These are phyloP conservation scores for Dynastes tityus DNA, from an alignment of 2,888 invertebrate genomes.

Conservation along the genomic window DNA sequence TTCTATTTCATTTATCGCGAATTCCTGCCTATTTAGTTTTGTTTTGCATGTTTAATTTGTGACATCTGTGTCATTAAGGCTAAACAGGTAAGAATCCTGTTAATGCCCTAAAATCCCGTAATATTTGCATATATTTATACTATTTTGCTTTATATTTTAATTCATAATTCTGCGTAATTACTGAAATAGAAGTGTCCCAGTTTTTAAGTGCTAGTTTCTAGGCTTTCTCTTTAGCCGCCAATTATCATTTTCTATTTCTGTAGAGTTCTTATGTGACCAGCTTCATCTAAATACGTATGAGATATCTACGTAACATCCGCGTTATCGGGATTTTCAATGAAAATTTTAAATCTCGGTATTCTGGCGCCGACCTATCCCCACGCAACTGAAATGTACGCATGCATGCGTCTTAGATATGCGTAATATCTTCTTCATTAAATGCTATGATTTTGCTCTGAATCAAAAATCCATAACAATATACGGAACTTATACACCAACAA, in stretches of 20 bases:
- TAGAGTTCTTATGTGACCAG: constrained; percentile 50
- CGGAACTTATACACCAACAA: constrained; percentile 18
- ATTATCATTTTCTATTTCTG: constrained; percentile 54
- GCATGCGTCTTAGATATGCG: constrained; percentile 58
- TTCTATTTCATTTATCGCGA: constrained; percentile 66
- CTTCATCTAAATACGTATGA: constrained; percentile 41
- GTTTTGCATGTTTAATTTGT: constrained; percentile 67
- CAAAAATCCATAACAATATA: constrained; percentile 39
- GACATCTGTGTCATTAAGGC: constrained; percentile 63
- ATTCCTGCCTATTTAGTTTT: constrained; percentile 63
- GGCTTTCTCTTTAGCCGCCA: constrained; percentile 55
- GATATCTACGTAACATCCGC: constrained; percentile 48
- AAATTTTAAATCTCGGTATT: constrained; percentile 59
- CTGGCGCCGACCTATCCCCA: constrained; percentile 64
- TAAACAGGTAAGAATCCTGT: constrained; percentile 69
- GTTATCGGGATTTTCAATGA: constrained; percentile 49
- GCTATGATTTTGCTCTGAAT: constrained; percentile 16
- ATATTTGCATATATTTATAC: constrained; percentile 43
- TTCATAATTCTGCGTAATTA: constrained; percentile 55
- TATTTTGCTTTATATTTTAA: constrained; percentile 51
- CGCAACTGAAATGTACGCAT: constrained; percentile 62
- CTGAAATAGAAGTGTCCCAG: constrained; percentile 60
- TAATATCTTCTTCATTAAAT: constrained; percentile 43
- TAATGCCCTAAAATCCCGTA: constrained; percentile 59
- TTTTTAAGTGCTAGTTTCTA: constrained; percentile 54